phyloP scores from a whole-genome alignment of 1,140 invertebrate genomes.

The Gryllus bimaculatus region DNA sequence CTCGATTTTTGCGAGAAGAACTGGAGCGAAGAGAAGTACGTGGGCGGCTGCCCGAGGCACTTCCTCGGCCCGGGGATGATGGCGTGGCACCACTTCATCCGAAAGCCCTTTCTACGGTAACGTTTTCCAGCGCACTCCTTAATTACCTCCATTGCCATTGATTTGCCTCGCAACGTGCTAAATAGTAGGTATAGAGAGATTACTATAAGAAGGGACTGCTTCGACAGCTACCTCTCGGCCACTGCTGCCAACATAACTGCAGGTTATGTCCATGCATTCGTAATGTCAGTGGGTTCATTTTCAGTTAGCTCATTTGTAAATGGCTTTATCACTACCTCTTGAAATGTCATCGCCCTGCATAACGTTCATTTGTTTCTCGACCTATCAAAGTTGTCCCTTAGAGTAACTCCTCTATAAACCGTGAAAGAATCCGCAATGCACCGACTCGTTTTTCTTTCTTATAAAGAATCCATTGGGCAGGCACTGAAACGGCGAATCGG shows the following conservation, averaged over 20 bases:
- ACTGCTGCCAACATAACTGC: background rate
- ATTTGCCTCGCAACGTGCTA: no score
- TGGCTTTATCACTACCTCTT: background rate
- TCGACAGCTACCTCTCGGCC: background rate
- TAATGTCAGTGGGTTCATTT: background rate
- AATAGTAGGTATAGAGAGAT: background rate
- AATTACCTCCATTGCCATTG: background rate
- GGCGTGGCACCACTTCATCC: slow-evolving; percentile 16
- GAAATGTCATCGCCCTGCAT: background rate
- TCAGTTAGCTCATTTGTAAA: background rate
- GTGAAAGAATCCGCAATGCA: background rate
- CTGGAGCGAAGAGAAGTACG: slow-evolving; percentile 20
- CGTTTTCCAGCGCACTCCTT: background rate
- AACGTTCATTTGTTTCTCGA: background rate
- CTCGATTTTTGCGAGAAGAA: slow-evolving; percentile 23
- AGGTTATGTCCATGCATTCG: background rate
- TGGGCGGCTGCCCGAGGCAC: slow-evolving; percentile 13
- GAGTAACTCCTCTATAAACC: background rate
- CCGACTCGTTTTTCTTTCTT: background rate
- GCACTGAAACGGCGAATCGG: slow-evolving; percentile 43
- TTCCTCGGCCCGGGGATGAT: slow-evolving; percentile 17
- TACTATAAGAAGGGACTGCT: slow-evolving; percentile 13
- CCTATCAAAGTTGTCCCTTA: background rate
- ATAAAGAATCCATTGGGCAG: slow-evolving; percentile 38
- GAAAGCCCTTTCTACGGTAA: slow-evolving; percentile 22